Conservation (phyloP, 1,140 invertebrate species). For the Drosophila ercepeae region DNA sequence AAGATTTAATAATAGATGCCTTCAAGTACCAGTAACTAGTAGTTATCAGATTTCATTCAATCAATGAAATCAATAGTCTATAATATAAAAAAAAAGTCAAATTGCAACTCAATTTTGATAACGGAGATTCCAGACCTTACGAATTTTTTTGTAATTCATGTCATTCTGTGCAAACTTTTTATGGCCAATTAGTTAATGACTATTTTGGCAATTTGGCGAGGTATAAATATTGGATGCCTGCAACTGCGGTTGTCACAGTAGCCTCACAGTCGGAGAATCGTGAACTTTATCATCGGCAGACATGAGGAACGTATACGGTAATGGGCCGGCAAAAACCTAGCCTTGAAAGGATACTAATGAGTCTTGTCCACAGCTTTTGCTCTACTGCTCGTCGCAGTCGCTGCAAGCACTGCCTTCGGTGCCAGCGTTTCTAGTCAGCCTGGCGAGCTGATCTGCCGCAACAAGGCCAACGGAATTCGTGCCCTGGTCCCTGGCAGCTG, state of each 20-base stretch:
- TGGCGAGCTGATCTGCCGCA: constrained; percentile 33
- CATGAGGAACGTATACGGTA: constrained; percentile 62
- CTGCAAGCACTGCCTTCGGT: constrained; percentile 38
- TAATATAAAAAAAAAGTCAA: neutral
- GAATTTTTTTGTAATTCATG: constrained; percentile 34
- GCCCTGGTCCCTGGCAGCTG: constrained; percentile 66
- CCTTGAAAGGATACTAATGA: neutral
- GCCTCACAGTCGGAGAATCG: constrained; percentile 13
- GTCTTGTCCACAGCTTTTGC: constrained; percentile 40
- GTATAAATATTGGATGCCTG: constrained; percentile 35
- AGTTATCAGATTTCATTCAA: too few relatives aligned
- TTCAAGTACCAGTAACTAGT: too few relatives aligned
- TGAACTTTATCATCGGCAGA: constrained; percentile 16
- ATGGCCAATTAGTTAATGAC: constrained; percentile 52
- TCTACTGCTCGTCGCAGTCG: constrained; percentile 50
- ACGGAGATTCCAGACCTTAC: constrained; percentile 19
- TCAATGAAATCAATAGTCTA: too few relatives aligned
- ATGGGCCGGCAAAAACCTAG: too few relatives aligned
- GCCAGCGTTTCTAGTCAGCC: constrained; percentile 46
- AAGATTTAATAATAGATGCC: too few relatives aligned
- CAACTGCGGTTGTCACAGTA: constrained; percentile 20
- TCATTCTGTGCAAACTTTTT: constrained; percentile 14
- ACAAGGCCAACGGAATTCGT: constrained; percentile 46
- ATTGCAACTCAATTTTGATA: neutral
- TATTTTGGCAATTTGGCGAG: constrained; percentile 17